Evolutionary conservation across 2,113 vertebrate genomes (phyloP), one percentile per base, ranked within the genome.

Genomic region (Crotalus viridis): DNA sequence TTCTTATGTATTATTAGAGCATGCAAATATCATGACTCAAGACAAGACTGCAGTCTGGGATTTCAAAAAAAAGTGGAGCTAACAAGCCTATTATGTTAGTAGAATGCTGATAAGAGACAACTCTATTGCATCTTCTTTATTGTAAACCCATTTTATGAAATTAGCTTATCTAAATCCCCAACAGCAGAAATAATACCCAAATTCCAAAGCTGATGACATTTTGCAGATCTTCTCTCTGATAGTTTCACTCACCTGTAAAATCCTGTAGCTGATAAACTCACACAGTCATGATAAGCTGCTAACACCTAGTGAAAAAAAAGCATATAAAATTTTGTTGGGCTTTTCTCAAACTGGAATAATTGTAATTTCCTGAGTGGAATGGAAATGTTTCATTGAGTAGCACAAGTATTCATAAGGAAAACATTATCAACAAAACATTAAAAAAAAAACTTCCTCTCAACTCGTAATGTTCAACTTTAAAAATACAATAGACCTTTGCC

Each of bases 191-290:
- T 19, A 24, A n/a, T n/a, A 48, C 19, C 10, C 28, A 59, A 55
- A 33, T 74, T 7, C 51, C 12, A 46, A 85, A 28, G 9, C 5
- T 51, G 56, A 52, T 22, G 51, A 85, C 12, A 10, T 26, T 51
- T 8, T 39, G 59, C 12, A 26, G 2, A 89, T 61, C n/a, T 33
- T 28, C 19, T 61, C 39, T 9, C 6, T 28, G 46, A 26, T 87
- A 6, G 85, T 15, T 10, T 21, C 19, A 98, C 98, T 97, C 97
- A 99, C 99, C 97, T 99, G 89, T 99, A 99, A 96, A 99, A 99
- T 0, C 99, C 99, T 0, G 98, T 98, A 4, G 98, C 97, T 3
- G 99, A 99, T 92, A 99, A 97, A 93, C 98, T 99, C 69, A 99
- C 96, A 64, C 98, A 96, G 94, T 97, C 95, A 48, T 97, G 91